phyloP scores from a whole-genome alignment of 2,113 vertebrate species.

The Salvelinus alpinus region DNA sequence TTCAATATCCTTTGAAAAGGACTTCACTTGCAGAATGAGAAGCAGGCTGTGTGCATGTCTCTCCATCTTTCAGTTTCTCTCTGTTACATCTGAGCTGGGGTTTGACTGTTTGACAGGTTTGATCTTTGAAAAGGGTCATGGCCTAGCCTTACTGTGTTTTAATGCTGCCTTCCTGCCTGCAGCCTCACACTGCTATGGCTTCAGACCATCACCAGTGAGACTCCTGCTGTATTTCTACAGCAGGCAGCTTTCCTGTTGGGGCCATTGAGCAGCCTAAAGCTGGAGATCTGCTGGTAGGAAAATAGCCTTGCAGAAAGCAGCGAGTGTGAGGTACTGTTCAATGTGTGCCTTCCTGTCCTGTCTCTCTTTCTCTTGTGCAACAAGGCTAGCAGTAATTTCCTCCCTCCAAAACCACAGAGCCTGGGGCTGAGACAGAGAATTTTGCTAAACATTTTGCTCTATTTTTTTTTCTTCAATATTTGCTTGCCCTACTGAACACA shows the following conservation, averaged over 20 bases:
- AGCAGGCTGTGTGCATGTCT: slow-evolving; percentile 18
- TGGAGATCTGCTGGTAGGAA: slow-evolving; percentile 37
- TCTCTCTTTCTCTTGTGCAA: too few species aligned
- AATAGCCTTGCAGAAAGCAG: not conserved
- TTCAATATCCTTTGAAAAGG: not conserved
- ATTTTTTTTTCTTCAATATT: too few species aligned
- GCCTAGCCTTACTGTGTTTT: not conserved
- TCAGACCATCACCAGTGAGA: not conserved
- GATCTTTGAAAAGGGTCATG: not conserved
- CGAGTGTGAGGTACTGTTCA: not conserved
- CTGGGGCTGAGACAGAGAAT: too few species aligned
- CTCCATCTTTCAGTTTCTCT: slow-evolving; percentile 32
- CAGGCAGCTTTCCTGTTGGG: not conserved
- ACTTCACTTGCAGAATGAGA: not conserved
- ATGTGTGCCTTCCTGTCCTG: not conserved
- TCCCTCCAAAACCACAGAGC: too few species aligned
- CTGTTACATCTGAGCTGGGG: slow-evolving; percentile 27
- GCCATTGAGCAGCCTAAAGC: not conserved
- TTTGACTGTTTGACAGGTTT: not conserved
- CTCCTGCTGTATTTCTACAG: not conserved
- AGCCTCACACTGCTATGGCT: not conserved
- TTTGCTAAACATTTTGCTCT: too few species aligned
- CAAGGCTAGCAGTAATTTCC: not conserved
- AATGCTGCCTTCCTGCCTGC: not conserved
- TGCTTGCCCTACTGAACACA: not conserved